Conservation (phyloP, 1,140 invertebrate species). For the Euwallacea similis region DNA sequence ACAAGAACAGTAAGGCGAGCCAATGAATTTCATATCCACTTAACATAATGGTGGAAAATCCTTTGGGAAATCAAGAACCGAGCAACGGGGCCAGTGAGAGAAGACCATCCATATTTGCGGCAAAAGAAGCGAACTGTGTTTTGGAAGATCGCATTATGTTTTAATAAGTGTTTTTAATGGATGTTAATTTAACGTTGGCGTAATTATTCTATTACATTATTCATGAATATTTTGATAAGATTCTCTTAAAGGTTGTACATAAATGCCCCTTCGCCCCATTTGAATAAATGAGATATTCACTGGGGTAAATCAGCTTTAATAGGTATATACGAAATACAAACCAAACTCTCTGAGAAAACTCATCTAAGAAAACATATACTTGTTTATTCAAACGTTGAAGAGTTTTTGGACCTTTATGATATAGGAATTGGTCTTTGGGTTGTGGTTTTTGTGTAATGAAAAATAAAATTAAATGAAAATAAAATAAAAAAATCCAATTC, state of each 20-base stretch:
- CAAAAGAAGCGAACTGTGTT: slow-evolving; percentile 9
- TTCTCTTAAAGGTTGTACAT: background rate
- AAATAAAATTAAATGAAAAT: too few relatives aligned
- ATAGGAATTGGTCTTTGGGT: too few relatives aligned
- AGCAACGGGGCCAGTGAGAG: slow-evolving; percentile 37
- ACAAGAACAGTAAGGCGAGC: slow-evolving; percentile 35
- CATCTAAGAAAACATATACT: too few relatives aligned
- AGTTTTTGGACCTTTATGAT: too few relatives aligned
- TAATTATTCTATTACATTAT: slow-evolving; percentile 1
- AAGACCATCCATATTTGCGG: slow-evolving; percentile 17
- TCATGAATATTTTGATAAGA: background rate
- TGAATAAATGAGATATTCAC: too few relatives aligned
- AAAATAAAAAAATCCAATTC: too few relatives aligned
- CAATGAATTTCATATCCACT: slow-evolving; percentile 54
- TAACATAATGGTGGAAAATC: slow-evolving; percentile 52
- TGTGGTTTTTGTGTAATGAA: too few relatives aligned
- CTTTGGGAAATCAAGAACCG: slow-evolving; percentile 51
- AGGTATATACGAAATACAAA: too few relatives aligned
- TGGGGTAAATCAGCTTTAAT: too few relatives aligned
- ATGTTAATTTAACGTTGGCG: background rate
- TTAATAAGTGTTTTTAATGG: slow-evolving; percentile 13
- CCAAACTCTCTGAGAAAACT: too few relatives aligned
- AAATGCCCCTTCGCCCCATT: too few relatives aligned
- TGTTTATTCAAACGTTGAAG: too few relatives aligned
- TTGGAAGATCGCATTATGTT: slow-evolving; percentile 13